These are phyloP conservation scores for Anguilla anguilla DNA, from an alignment of 2,797 vertebrate genomes.

Conservation along the genomic window DNA sequence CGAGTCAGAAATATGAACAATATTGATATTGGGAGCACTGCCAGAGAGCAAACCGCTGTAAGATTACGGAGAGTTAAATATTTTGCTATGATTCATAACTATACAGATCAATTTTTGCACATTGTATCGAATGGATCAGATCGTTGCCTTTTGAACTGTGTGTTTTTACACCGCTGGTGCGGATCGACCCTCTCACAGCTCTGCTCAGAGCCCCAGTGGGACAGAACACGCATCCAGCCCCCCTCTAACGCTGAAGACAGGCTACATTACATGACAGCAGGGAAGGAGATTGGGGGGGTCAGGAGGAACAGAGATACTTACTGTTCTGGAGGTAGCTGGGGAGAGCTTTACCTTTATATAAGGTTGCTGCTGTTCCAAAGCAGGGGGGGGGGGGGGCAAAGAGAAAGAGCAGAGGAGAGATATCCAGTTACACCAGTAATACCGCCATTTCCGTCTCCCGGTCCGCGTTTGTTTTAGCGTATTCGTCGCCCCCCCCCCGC, in stretches of 20 bases:
- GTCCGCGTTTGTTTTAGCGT: background rate
- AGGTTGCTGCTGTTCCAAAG: conserved; percentile 87
- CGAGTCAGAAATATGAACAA: no score
- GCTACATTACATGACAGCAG: background rate
- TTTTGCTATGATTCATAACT: no score
- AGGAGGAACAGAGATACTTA: conserved; percentile 78
- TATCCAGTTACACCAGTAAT: conserved; percentile 25
- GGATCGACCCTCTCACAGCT: no score
- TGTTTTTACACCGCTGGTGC: no score
- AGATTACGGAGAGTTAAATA: no score
- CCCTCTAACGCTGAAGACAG: background rate
- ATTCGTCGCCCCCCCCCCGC: background rate
- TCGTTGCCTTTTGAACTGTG: background rate
- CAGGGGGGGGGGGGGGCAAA: conserved; percentile 47
- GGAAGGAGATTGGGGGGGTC: background rate
- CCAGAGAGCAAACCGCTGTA: no score
- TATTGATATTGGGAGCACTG: no score
- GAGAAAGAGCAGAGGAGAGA: conserved; percentile 36
- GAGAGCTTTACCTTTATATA: conserved; percentile 98
- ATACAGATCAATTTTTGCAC: no score
- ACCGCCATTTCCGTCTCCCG: background rate
- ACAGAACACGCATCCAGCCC: background rate
- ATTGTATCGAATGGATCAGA: no score
- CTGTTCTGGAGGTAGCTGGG: conserved; percentile 91
- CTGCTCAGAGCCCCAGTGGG: no score